Evolutionary conservation across 2,113 vertebrate genomes (phyloP), one percentile per base, ranked within the genome.

Genomic region (Strigops habroptila): DNA sequence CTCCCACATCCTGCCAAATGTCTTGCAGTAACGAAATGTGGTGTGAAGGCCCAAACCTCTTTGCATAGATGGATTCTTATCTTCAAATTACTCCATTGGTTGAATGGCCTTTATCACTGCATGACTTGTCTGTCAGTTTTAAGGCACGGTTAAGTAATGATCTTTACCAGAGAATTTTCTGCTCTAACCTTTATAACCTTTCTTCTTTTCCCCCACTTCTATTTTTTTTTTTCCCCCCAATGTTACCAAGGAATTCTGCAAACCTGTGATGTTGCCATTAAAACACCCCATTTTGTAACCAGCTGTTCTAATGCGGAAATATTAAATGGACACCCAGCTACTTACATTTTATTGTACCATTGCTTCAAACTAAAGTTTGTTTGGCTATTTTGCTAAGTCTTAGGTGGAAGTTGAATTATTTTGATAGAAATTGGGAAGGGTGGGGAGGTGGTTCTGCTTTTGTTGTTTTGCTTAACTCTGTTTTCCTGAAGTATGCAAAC

Each of bases 231-330:
- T 51, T 22, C 7, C 16, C 10, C 10, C 1, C 7, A 35, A 5
- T 35, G 13, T 51, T 81, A 43, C 39, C 10, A 16, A 59, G 48
- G 39, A 75, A 35, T 63, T 70, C 41, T 81, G n/a, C 35, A 44
- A 65, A 49, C 23, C 30, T 71, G 7, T 57, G 46, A 9, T 10
- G 33, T n/a, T 82, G 46, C 67, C 31, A 12, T 83, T 93, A 51
- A 60, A 63, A 81, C 67, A 81, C 27, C 7, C 15, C 6, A 24
- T 74, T 79, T 88, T n/a, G 55, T 77, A 76, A 65, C 6, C 28
- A 53, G 16, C 25, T 76, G 8, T 81, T 65, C 4, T 13, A 84
- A 60, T 37, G 7, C 0, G 0, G 52, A 44, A 44, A 76, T n/a
- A 67, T 67, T 22, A 62, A 71, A 22, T 33, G 43, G 15, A 46